Evolutionary conservation across 2,797 vertebrate genomes (phyloP).

Genomic region (Gobionotothen gibberifrons): DNA sequence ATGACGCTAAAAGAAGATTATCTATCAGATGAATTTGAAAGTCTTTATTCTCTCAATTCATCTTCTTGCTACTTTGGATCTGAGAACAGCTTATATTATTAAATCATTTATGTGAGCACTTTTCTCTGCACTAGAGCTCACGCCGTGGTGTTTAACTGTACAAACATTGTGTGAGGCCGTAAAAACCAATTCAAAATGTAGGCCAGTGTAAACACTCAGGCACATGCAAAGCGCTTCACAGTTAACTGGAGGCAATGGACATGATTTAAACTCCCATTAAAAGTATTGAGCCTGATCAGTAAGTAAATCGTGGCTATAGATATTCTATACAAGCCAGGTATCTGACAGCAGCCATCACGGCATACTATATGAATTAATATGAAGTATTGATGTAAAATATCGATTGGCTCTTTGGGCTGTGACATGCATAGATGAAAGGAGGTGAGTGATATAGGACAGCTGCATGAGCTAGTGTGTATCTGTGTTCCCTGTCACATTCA

Average conservation of each 20-base stretch:
- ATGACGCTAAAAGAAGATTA: constrained; percentile 19
- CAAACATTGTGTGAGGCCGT: constrained; percentile 18
- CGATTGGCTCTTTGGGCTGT: constrained; percentile 47
- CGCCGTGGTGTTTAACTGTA: constrained; percentile 22
- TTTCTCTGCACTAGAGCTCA: constrained; percentile 11
- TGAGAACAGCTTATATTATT: constrained; percentile 16
- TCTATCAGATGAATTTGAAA: constrained; percentile 6
- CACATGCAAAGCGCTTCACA: constrained; percentile 13
- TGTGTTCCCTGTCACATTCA: constrained; percentile 21
- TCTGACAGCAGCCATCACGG: constrained; percentile 49
- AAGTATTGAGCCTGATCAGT: constrained; percentile 60
- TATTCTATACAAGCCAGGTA: constrained; percentile 29
- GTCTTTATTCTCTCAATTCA: neutral
- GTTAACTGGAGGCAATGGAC: constrained; percentile 41
- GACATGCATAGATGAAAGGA: constrained; percentile 50
- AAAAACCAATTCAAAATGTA: constrained; percentile 43
- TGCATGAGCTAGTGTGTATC: neutral
- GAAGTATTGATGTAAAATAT: constrained; percentile 55
- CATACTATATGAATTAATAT: constrained; percentile 61
- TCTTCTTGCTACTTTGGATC: neutral
- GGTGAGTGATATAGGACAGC: constrained; percentile 36
- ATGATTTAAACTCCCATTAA: constrained; percentile 58
- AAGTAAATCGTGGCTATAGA: constrained; percentile 61
- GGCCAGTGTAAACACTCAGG: constrained; percentile 20
- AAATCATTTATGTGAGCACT: constrained; percentile 18